Evolutionary conservation across 2,113 vertebrate genomes (phyloP), one percentile per base, ranked within the genome.

Genomic region (Ciconia boyciana): DNA sequence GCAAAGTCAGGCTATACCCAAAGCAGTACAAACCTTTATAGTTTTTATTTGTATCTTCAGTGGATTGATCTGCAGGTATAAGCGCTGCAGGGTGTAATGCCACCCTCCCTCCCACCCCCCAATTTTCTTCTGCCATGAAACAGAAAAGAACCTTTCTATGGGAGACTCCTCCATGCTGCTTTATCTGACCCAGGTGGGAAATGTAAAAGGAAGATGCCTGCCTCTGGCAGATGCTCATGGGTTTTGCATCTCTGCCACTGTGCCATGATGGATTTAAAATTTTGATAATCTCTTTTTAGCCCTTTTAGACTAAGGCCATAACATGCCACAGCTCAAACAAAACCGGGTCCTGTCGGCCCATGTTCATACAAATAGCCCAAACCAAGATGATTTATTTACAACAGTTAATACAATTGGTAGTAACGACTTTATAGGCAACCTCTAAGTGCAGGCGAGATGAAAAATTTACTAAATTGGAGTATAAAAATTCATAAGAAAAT

Each of bases 401-500:
- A 89, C 97, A 97, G 97, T 98, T 98, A 98, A 98, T 98, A 98
- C 98, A 98, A 98, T 98, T 98, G 98, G 97, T 98, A 97, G 97
- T 98, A 98, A 98, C 95, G 86, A 98, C 98, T 98, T 98, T 98
- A 98, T 98, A 98, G 98, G 98, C 98, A 98, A 98, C 98, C 98
- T 98, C 98, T 98, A 98, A 99, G 98, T 98, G 98, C 98, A 98
- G 98, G 97, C 98, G 61, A 99, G 96, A 99, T 99, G 98, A 99
- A 99, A 99, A 98, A 99, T 99, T 98, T 99, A 99, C 99, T 99
- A 99, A 99, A 99, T 98, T 98, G 98, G 98, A 98, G 98, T 99
- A 99, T 99, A 99, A 99, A 99, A 99, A 99, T 99, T 99, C 98
- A 99, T 99, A 99, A 99, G 98, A 99, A 99, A 99, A 99, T 99